phyloP scores from a whole-genome alignment of 2,797 vertebrate species.

The Eulemur rubriventer region DNA sequence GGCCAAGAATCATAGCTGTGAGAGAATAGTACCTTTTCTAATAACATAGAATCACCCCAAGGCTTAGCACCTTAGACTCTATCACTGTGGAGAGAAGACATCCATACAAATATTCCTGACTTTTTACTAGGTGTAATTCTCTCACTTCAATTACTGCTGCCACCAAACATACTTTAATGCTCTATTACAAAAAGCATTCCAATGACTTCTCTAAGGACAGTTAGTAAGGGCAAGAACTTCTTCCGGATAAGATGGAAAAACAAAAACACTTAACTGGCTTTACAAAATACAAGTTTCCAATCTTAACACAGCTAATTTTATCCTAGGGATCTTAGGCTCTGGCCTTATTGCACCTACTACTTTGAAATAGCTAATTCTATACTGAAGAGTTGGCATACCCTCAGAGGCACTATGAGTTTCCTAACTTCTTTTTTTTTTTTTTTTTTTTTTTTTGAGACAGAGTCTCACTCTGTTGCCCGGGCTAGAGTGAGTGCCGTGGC shows the following conservation, averaged over 20 bases:
- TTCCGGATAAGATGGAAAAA: background rate
- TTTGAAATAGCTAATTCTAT: slow-evolving; percentile 14
- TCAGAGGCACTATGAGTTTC: background rate
- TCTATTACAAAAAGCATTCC: slow-evolving; percentile 25
- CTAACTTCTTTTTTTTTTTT: no score
- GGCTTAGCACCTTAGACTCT: background rate
- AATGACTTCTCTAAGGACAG: background rate
- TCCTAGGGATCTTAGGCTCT: background rate
- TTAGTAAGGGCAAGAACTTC: background rate
- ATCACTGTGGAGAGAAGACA: background rate
- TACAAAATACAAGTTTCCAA: slow-evolving; percentile 8
- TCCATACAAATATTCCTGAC: background rate
- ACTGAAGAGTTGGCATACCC: background rate
- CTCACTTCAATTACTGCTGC: background rate
- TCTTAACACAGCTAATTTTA: slow-evolving; percentile 27
- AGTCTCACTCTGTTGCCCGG: no score
- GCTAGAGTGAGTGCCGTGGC: no score
- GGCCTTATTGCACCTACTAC: background rate
- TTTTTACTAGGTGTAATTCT: background rate
- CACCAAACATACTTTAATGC: slow-evolving; percentile 21
- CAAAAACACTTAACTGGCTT: background rate
- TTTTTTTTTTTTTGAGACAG: no score
- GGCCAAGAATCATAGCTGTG: background rate
- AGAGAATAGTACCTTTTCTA: background rate
- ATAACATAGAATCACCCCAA: background rate